Base-by-base conservation (phyloP, 2,888 invertebrate species). In the Urechis unicinctus region DNA sequence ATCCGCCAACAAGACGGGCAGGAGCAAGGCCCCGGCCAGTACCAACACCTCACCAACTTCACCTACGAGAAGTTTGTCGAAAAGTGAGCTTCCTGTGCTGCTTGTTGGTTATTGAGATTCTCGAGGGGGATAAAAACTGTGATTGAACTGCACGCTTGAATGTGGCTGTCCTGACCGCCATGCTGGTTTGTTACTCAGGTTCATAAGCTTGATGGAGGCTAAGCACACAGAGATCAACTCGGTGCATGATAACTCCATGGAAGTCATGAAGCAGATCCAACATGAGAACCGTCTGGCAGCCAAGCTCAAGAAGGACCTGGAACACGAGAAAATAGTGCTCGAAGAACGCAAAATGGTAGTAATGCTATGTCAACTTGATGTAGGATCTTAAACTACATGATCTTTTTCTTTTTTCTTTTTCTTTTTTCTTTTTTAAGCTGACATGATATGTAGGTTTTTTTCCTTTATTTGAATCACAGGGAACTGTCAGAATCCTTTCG, bases 51-150 rank as follows among this genome's bases (percentile, higher is more conserved):
- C 51, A 77, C 72, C 56, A 77, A 78, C 64, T 70, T 74, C 21
- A 66, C 72, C 28, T 78, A 69, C 55, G 73, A 75, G 56, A 76
- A 75, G 61, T 77, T 77, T 68, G 73, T 78, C 0, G 75, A 76
- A 53, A 73, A 71, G 76, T 77, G 56, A 55, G 55, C 50, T 9
- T 13, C 36, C 17, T 13, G 9, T 17, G 36, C 9, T 36, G 36
- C 9, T 17, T 36, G 9, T 9, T 36, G 17, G 17, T 36, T n/a
- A n/a, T n/a, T n/a, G n/a, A n/a, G n/a, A n/a, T n/a, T n/a, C n/a
- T n/a, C n/a, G n/a, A n/a, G n/a, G n/a, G n/a, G n/a, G n/a, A n/a
- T n/a, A n/a, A n/a, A n/a, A n/a, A n/a, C n/a, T n/a, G n/a, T n/a
- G n/a, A n/a, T n/a, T n/a, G n/a, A n/a, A n/a, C n/a, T n/a, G n/a